These are phyloP conservation scores for Chrysoperla carnea DNA, from an alignment of 1,140 invertebrate species.

Conservation along the genomic window DNA sequence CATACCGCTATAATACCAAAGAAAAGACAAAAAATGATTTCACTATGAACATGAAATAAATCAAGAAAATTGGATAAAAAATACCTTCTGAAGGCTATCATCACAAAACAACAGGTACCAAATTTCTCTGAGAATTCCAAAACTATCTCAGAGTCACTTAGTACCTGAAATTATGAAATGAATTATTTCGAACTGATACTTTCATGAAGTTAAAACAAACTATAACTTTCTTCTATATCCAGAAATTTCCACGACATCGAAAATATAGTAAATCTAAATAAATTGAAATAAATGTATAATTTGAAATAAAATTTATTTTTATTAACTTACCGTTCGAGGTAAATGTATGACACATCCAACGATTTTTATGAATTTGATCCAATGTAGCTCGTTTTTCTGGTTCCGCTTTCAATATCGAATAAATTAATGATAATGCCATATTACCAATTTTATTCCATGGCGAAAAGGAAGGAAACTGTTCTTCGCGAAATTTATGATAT, in stretches of 20 bases:
- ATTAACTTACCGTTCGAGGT: slow-evolving; percentile 23
- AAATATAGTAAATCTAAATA: background rate
- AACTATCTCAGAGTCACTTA: slow-evolving; percentile 60
- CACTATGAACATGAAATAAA: background rate
- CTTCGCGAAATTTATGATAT: slow-evolving; percentile 58
- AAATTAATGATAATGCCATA: slow-evolving; percentile 50
- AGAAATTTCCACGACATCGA: too few species aligned
- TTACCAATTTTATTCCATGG: slow-evolving; percentile 76
- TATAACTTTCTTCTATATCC: too few species aligned
- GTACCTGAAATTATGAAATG: slow-evolving; percentile 44
- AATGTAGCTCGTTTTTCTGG: slow-evolving; percentile 45
- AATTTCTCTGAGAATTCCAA: slow-evolving; percentile 29
- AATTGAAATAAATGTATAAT: background rate
- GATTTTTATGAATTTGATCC: slow-evolving; percentile 51
- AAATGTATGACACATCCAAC: slow-evolving; percentile 54
- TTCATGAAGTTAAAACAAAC: background rate
- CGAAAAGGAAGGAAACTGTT: slow-evolving; percentile 36
- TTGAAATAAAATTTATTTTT: background rate
- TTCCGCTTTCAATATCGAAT: slow-evolving; percentile 49
- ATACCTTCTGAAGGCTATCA: slow-evolving; percentile 3
- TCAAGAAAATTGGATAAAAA: background rate
- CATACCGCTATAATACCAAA: slow-evolving; percentile 96
- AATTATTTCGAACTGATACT: background rate
- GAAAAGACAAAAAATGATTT: slow-evolving; percentile 23
- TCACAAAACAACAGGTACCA: slow-evolving; percentile 22